Base-by-base conservation (phyloP, 2,797 vertebrate species). In the Phalanger gymnotis region DNA sequence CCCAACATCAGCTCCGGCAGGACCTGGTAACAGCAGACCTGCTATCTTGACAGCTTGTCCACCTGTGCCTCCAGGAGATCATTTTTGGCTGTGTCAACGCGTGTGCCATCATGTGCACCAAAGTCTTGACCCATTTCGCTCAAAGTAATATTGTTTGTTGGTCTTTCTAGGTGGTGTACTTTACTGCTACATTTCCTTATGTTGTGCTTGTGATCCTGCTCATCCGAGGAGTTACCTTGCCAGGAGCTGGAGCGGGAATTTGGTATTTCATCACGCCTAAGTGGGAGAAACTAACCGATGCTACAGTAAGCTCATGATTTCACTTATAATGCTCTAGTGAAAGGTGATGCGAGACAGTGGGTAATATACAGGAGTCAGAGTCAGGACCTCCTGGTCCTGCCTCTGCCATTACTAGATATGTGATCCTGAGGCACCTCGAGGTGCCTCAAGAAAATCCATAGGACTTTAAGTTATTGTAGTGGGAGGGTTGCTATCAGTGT, bases 201-300 rank as follows among this genome's bases (percentile, higher is more conserved):
- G 99, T 99, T 28, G 99, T 99, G 54, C 99, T 99, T 28, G 98
- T 99, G 98, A 99, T 99, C 97, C 99, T 99, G 40, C 98, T 99
- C 57, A 99, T 99, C 98, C 98, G 99, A 97, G 99, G 99, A 7
- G 99, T 99, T 89, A 99, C 99, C 16, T 98, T 99, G 0, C 99
- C 99, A 0, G 99, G 99, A 16, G 99, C 99, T 5, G 99, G 98
- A 0, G 99, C 99, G 16, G 99, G 99, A 30, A 99, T 99, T 95
- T 99, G 99, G 97, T 99, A 99, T 98, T 99, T 99, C 98, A 99
- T 99, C 98, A 99, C 99, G 0, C 99, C 99, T 0, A 99, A 99
- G 98, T 99, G 99, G 99, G 99, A 99, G 98, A 99, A 99, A 97
- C 99, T 99, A 25, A 99, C 98, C 0, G 99, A 99, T 93, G 99